A percentile compares a stretch with the other conserved stretches of the same genome.
phyloP scores from a whole-genome alignment of 2,888 invertebrate genomes.

The Ophion ventricosus region DNA sequence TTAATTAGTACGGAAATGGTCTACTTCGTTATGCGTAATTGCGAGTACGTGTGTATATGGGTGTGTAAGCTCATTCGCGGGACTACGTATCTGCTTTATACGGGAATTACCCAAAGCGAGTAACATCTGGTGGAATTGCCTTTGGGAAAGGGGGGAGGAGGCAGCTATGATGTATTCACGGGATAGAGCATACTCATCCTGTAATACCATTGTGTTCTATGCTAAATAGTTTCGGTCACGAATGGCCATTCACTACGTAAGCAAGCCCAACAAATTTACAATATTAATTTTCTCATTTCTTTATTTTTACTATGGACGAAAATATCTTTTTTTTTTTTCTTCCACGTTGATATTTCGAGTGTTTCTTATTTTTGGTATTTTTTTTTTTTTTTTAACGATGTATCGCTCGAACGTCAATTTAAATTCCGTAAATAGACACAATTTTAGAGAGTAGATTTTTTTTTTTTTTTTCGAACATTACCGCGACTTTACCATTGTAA shows the following conservation, averaged over 20 bases:
- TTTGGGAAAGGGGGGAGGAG: too few relatives aligned
- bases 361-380: too few relatives aligned
- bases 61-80: constrained; percentile 29
- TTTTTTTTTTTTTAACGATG: too few relatives aligned
- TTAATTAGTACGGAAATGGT: constrained; percentile 75
- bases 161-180: constrained; percentile 42
- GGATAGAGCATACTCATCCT: constrained; percentile 2
- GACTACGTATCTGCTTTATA: not conserved
- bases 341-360: not conserved
- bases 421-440: too few relatives aligned
- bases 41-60: constrained; percentile 61
- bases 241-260: not conserved
- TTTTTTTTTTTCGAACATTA: too few relatives aligned
- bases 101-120: constrained; percentile 5
- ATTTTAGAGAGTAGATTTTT: too few relatives aligned
- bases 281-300: too few relatives aligned
- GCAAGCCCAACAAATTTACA: too few relatives aligned
- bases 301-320: too few relatives aligned
- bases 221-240: constrained; percentile 47
- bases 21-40: constrained; percentile 75
- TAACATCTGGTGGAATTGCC: constrained; percentile 30
- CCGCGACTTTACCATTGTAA: too few relatives aligned
- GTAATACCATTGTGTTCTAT: constrained; percentile 24
- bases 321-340: too few relatives aligned
- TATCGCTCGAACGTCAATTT: too few relatives aligned